Percentiles rank a stretch among this genome's conserved stretches.
These are phyloP conservation scores for Budorcas taxicolor DNA, from an alignment of 2,113 vertebrate genomes.

Conservation along the genomic window DNA sequence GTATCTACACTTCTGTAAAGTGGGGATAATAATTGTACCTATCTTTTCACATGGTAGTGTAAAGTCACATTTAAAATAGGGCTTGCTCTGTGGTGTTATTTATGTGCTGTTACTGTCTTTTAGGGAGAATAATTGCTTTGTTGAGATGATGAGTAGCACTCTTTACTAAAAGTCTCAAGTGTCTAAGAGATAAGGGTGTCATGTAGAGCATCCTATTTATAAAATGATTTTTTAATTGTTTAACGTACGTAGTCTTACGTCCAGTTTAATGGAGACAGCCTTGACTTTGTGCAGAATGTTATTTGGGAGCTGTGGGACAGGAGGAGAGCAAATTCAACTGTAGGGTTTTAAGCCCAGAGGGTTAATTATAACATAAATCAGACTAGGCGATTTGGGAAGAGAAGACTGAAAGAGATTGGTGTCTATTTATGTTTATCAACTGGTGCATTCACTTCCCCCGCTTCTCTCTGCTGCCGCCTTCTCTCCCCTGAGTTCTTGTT, in stretches of 20 bases:
- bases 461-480: no score
- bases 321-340: background rate
- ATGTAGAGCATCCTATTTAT: background rate
- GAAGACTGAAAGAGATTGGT: background rate
- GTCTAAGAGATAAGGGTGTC: background rate
- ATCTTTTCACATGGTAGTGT: background rate
- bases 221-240: background rate
- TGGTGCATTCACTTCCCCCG: background rate
- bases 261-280: background rate
- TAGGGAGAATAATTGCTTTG: background rate
- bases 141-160: background rate
- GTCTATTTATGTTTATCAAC: background rate
- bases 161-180: background rate
- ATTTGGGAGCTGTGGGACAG: background rate
- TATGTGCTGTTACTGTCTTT: background rate
- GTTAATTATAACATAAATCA: background rate
- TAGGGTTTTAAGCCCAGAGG: background rate
- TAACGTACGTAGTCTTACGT: background rate
- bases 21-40: no score
- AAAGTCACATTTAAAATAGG: background rate
- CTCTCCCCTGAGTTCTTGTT: background rate
- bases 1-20: background rate
- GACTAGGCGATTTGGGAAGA: background rate
- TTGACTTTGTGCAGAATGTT: background rate
- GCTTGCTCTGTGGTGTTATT: background rate